These are phyloP conservation scores for Notiomystis cincta DNA, from an alignment of 2,113 vertebrate genomes.

Conservation along the genomic window DNA sequence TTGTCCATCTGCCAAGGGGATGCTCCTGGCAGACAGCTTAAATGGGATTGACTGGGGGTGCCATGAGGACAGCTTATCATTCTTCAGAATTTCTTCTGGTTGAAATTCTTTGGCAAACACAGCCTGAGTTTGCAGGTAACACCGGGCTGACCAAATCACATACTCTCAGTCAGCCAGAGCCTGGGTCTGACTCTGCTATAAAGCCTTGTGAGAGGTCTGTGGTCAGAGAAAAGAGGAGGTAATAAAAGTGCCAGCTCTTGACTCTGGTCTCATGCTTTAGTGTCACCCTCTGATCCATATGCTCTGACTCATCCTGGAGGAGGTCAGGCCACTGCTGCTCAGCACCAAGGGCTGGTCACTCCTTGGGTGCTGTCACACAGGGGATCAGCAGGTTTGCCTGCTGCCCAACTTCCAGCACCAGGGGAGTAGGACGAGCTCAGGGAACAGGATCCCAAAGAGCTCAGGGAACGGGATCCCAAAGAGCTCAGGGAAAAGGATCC, in stretches of 20 bases:
- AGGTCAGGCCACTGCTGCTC: not conserved
- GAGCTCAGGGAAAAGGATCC: not conserved
- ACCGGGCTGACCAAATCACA: not conserved
- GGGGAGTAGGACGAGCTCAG: not conserved
- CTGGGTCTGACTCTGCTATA: not conserved
- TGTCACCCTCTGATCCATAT: not conserved
- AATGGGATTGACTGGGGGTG: not conserved
- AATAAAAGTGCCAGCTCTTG: not conserved
- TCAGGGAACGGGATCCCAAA: not conserved
- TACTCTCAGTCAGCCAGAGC: not conserved
- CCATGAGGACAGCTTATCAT: not conserved
- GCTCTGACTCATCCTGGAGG: not conserved
- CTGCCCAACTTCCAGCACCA: not conserved
- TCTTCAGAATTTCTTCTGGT: not conserved
- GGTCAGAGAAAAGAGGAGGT: not conserved
- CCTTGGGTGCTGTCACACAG: accelerated
- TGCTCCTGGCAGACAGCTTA: not conserved
- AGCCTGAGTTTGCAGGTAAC: not conserved
- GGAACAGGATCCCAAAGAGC: not conserved
- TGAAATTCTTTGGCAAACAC: not conserved
- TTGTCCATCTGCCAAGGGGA: accelerated
- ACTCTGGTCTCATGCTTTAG: not conserved
- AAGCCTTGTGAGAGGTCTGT: not conserved
- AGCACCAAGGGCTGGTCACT: not conserved
- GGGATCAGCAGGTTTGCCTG: not conserved